Conservation (phyloP, 2,113 vertebrate genomes). For the Malurus cyaneus region DNA sequence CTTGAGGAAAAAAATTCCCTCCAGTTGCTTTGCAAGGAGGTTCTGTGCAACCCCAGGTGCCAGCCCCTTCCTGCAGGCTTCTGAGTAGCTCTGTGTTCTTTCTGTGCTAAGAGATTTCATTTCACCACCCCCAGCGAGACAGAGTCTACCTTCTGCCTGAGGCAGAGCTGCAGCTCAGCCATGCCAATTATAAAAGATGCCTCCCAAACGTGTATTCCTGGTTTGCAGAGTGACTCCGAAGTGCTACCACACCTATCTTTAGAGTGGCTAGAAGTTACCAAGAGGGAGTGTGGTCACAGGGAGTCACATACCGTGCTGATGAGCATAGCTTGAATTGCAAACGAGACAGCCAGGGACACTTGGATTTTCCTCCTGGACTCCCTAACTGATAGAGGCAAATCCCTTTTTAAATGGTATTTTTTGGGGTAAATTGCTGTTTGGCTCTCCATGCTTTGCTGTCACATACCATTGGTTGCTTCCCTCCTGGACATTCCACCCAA, state of each 20-base stretch:
- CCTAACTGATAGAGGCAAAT: not conserved
- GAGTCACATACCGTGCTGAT: not conserved
- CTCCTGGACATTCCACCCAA: rapidly evolving
- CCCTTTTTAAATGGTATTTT: too few species aligned
- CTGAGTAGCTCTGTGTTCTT: not conserved
- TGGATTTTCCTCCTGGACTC: not conserved
- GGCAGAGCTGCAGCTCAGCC: conserved; percentile 41
- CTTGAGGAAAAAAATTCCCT: not conserved
- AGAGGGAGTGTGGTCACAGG: conserved; percentile 14
- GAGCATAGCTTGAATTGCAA: not conserved
- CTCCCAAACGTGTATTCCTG: conserved; percentile 63
- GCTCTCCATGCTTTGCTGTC: not conserved
- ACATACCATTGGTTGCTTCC: not conserved
- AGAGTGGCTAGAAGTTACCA: conserved; percentile 15
- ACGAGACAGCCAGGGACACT: not conserved
- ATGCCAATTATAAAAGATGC: conserved; percentile 59
- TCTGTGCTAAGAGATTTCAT: conserved; percentile 23
- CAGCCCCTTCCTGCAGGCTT: conserved; percentile 14
- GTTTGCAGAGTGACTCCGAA: conserved; percentile 46
- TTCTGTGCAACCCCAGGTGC: not conserved
- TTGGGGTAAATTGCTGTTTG: not conserved
- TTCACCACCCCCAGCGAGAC: conserved; percentile 25
- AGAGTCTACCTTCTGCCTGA: conserved; percentile 35
- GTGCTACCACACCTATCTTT: conserved; percentile 40
- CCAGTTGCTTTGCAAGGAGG: not conserved